Evolutionary conservation across 2,888 invertebrate species (phyloP), one percentile per base, ranked within the genome.

Genomic region (Amiota minor): DNA sequence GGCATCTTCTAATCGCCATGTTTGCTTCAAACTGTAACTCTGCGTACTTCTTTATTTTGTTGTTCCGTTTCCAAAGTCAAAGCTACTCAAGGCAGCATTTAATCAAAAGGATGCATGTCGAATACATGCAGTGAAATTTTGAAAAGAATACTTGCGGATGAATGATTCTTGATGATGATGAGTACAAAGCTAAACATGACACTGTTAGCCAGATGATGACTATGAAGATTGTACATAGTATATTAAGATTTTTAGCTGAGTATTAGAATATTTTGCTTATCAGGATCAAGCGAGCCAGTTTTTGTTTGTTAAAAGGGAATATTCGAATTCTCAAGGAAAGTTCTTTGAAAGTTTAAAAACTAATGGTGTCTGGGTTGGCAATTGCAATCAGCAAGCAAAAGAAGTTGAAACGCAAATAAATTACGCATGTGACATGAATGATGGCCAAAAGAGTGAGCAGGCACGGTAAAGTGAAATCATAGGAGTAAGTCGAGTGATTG

Each of bases 101-200:
- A 70, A 73, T 70, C 70, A 70, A 71, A 59, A 74, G 61, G 67
- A 71, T 67, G 45, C 70, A 46, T 70, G 56, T 73, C 74, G 62
- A 78, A 73, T 72, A 72, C 35, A 65, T 35, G 65, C 72, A 56
- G 18, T 23, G 55, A 53, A 67, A 62, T 68, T 69, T 47, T 18
- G 20, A 62, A 67, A 65, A 69, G 20, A 71, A 62, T 20, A 23
- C 8, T 47, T 49, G 35, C 23, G 35, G 6, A 35, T 35, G 35
- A 23, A 23, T 23, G 23, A 2, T 23, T 23, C 23, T 23, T 23
- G 23, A n/a, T n/a, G n/a, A n/a, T n/a, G 1, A 23, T 23, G 3
- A 35, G 35, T 35, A 35, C 6, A 35, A 35, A 35, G 35, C 6
- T 35, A 2, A 35, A 35, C 35, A 35, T 35, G 35, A 35, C 35